Base-by-base conservation (phyloP, 2,888 invertebrate species). In the Tricholauxania praeusta region DNA sequence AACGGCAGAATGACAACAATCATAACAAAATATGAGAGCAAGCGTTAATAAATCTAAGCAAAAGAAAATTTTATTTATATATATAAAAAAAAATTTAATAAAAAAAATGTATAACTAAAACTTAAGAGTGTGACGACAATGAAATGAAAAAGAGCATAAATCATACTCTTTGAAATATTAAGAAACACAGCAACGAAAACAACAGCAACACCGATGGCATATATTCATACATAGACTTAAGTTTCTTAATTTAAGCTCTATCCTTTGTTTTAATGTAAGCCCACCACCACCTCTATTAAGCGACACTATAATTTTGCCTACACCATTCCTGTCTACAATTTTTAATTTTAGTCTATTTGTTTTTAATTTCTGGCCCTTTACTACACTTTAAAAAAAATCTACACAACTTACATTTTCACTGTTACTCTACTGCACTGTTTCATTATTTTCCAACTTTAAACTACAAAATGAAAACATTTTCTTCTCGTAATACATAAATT, bases 121-220 rank as follows among this genome's bases (percentile, higher is more conserved):
- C 17, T 14, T 47, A 68, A 75, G 71, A 65, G 72, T 66, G 60
- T 49, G 63, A 72, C 14, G 52, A 48, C 47, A n/a, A 49, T 28
- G n/a, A 28, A 60, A 51, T 10, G 10, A 39, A 39, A 17, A 17
- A 15, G 51, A 32, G 51, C 28, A 48, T 2, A 49, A n/a, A 39
- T 10, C 6, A 10, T 39, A 39, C 39, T 6, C 76, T 76, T 72
- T 68, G 72, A 73, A 60, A 67, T 72, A 72, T 17, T 53, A 48
- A 57, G 12, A 63, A 71, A 32, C 65, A 64, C 0, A 51, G 22
- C 17, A 59, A 51, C 10, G 5, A 64, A 14, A 62, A 53, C 53
- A 70, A 53, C 53, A 70, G 17, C 63, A 32, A 60, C 69, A 48
- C 60, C 51, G 52, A 70, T 53, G 52, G 52, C 63, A 62, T 28